phyloP scores from a whole-genome alignment of 2,797 vertebrate genomes.

The Bucorvus abyssinicus region DNA sequence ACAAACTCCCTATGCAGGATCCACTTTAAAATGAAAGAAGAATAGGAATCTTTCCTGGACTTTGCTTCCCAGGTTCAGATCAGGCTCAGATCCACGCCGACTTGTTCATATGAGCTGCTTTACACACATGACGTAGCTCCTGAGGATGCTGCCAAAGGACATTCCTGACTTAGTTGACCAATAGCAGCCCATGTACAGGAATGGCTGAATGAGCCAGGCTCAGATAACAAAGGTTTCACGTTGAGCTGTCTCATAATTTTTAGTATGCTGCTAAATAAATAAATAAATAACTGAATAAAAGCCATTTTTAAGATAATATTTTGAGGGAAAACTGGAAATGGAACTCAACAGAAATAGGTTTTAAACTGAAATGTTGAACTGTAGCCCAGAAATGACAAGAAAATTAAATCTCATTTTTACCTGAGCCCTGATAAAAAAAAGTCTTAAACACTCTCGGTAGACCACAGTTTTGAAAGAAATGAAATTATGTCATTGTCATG shows the following conservation, averaged over 20 bases:
- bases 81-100: neutral
- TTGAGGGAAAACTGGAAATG: constrained; percentile 61
- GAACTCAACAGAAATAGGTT: constrained; percentile 52
- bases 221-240: constrained; percentile 32
- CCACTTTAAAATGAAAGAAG: neutral
- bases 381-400: constrained; percentile 68
- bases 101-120: neutral
- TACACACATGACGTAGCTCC: constrained; percentile 13
- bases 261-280: constrained; percentile 50
- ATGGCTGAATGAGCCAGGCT: constrained; percentile 24
- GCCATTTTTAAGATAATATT: constrained; percentile 57
- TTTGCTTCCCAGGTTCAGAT: neutral
- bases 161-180: constrained; percentile 61
- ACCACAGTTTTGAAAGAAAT: constrained; percentile 51
- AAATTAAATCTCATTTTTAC: constrained; percentile 52
- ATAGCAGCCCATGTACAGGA: constrained; percentile 2
- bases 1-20: neutral
- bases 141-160: constrained; percentile 20
- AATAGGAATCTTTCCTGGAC: neutral
- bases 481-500: constrained; percentile 67
- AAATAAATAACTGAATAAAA: constrained; percentile 22
- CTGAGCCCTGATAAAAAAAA: constrained; percentile 57
- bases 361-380: constrained; percentile 67
- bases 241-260: constrained; percentile 38
- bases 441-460: constrained; percentile 47